Percentiles rank a stretch among this genome's conserved stretches.
phyloP scores from a whole-genome alignment of 2,113 vertebrate species.

The Lota lota region DNA sequence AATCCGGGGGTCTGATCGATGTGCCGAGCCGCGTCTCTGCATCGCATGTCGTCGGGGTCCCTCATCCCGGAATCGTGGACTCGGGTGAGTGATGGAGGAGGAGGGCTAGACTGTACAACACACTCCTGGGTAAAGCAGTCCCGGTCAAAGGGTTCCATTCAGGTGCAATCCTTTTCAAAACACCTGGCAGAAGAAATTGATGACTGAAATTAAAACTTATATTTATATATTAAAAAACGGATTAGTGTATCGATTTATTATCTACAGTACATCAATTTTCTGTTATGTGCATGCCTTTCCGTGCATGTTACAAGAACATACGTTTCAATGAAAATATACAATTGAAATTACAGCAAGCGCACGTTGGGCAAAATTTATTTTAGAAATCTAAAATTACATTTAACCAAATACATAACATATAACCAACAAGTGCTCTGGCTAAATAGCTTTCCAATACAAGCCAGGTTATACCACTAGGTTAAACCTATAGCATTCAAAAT shows the following conservation, averaged over 20 bases:
- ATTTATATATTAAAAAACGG: background rate
- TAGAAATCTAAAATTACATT: too few relatives aligned
- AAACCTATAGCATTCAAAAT: too few relatives aligned
- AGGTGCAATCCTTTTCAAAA: background rate
- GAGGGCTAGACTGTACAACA: conserved; percentile 77
- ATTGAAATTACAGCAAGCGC: too few relatives aligned
- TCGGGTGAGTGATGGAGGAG: conserved; percentile 75
- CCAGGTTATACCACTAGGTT: too few relatives aligned
- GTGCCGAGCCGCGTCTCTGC: conserved; percentile 23
- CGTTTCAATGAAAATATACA: too few relatives aligned
- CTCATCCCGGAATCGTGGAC: conserved; percentile 84
- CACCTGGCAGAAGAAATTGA: conserved; percentile 45
- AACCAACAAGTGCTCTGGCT: too few relatives aligned
- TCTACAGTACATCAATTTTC: background rate
- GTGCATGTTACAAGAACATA: too few relatives aligned
- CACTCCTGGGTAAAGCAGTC: conserved; percentile 76
- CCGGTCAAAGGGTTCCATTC: conserved; percentile 95
- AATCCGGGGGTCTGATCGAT: conserved; percentile 10
- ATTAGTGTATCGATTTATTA: background rate
- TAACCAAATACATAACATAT: background rate
- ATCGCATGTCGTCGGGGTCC: conserved; percentile 82
- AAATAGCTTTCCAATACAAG: too few relatives aligned
- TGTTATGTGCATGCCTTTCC: too few relatives aligned
- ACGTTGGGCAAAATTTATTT: too few relatives aligned
- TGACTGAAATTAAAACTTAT: background rate